Conservation (phyloP, 37 sponge, comb jelly and placozoan species). For the Hormiphora californensis region DNA sequence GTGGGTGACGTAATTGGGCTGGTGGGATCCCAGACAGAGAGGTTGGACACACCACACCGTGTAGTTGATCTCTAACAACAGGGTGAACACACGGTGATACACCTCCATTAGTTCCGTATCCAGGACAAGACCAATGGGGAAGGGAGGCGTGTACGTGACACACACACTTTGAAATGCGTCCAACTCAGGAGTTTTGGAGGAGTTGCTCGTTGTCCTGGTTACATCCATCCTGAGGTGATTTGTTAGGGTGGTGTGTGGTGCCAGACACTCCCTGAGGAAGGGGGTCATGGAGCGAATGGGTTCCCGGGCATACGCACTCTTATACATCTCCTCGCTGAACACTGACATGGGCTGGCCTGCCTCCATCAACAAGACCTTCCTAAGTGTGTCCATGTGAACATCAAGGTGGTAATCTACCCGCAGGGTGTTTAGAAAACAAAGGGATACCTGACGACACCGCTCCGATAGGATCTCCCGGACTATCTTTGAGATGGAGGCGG, state of each 20-base stretch:
- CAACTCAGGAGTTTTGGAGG: not conserved
- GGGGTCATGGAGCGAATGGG: conserved; percentile 1
- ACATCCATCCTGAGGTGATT: not conserved
- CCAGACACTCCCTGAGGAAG: conserved; percentile 40
- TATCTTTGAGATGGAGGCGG: conserved; percentile 31
- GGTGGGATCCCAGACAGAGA: not conserved
- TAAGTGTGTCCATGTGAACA: not conserved
- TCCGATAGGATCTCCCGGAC: not conserved
- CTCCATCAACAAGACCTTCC: conserved; percentile 47
- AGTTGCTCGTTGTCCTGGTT: not conserved
- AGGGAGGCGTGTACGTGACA: not conserved
- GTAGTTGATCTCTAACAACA: conserved; percentile 43
- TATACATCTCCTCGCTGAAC: conserved; percentile 32
- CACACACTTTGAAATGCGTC: conserved; percentile 20
- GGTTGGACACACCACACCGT: conserved; percentile 44
- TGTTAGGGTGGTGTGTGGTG: conserved; percentile 6
- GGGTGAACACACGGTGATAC: conserved; percentile 32
- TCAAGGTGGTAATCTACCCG: not conserved
- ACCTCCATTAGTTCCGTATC: conserved; percentile 1
- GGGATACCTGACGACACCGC: conserved; percentile 18
- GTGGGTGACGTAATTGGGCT: not conserved
- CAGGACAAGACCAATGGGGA: conserved; percentile 28
- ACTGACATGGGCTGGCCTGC: conserved; percentile 47
- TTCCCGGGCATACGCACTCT: conserved; percentile 8
- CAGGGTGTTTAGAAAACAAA: conserved; percentile 22